Conservation (phyloP, 2,888 invertebrate species). For the Amblyjoppa fuscipennis region DNA sequence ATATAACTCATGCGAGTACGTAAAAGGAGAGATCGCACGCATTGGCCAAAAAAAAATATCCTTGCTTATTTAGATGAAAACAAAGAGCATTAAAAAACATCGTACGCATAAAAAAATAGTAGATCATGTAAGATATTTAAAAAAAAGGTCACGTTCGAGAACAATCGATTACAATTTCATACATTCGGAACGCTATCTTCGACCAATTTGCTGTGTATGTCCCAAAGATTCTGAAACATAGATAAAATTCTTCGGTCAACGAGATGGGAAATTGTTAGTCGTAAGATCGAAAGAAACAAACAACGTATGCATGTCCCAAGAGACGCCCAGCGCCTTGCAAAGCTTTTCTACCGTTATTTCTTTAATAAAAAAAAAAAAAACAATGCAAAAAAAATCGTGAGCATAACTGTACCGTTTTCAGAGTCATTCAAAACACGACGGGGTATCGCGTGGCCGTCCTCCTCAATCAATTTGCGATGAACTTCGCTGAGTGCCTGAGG, state of each 20-base stretch:
- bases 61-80: slow-evolving; percentile 10
- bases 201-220: slow-evolving; percentile 86
- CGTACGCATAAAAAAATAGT: slow-evolving; percentile 19
- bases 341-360: slow-evolving; percentile 22
- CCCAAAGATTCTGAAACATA: slow-evolving; percentile 86
- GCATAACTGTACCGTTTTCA: slow-evolving; percentile 67
- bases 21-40: slow-evolving; percentile 9
- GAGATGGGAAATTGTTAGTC: background rate
- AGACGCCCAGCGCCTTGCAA: slow-evolving; percentile 48
- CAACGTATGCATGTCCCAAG: slow-evolving; percentile 50
- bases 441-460: slow-evolving; percentile 83
- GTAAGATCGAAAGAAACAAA: background rate
- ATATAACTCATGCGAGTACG: slow-evolving; percentile 31
- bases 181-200: slow-evolving; percentile 74
- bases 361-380: background rate
- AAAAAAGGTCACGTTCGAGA: slow-evolving; percentile 32
- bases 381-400: slow-evolving; percentile 10
- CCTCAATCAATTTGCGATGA: slow-evolving; percentile 93
- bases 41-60: slow-evolving; percentile 36
- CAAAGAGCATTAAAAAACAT: slow-evolving; percentile 34
- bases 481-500: slow-evolving; percentile 93
- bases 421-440: slow-evolving; percentile 76
- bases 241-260: background rate
- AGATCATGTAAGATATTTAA: slow-evolving; percentile 14
- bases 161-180: slow-evolving; percentile 41